These are phyloP conservation scores for Anomalospiza imberbis DNA, from an alignment of 2,797 vertebrate genomes.

Conservation along the genomic window DNA sequence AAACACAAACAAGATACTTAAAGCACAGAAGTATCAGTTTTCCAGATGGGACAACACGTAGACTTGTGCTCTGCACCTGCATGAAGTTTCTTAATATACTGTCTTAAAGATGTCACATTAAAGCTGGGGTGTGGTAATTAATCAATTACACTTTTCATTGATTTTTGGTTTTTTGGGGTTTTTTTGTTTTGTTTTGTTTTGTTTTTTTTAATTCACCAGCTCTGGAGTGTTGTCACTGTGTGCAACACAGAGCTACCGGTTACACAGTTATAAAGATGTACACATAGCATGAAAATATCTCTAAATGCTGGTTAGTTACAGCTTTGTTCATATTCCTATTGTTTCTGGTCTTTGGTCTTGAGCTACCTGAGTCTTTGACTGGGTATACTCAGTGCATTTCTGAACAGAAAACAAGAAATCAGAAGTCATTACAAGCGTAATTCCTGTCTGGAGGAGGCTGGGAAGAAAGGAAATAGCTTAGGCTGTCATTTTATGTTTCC, in stretches of 20 bases:
- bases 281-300: background rate
- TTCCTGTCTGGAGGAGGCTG: background rate
- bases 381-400: background rate
- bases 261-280: rapidly evolving
- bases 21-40: background rate
- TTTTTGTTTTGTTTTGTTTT: too few relatives aligned
- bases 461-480: background rate
- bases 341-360: background rate
- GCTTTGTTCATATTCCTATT: background rate
- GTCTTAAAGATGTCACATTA: background rate
- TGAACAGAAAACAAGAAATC: background rate
- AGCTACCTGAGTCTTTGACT: background rate
- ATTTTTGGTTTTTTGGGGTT: background rate
- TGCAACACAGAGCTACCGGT: background rate
- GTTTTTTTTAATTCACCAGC: background rate
- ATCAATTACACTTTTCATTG: background rate
- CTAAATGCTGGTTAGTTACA: background rate
- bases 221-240: background rate
- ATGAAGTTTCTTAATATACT: background rate
- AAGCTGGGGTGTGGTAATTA: background rate
- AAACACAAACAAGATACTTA: background rate
- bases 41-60: background rate
- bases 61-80: background rate
- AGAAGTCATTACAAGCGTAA: background rate
- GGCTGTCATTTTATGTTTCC: background rate